These are phyloP conservation scores for Pantala flavescens DNA, from an alignment of 1,140 invertebrate species.

Conservation along the genomic window DNA sequence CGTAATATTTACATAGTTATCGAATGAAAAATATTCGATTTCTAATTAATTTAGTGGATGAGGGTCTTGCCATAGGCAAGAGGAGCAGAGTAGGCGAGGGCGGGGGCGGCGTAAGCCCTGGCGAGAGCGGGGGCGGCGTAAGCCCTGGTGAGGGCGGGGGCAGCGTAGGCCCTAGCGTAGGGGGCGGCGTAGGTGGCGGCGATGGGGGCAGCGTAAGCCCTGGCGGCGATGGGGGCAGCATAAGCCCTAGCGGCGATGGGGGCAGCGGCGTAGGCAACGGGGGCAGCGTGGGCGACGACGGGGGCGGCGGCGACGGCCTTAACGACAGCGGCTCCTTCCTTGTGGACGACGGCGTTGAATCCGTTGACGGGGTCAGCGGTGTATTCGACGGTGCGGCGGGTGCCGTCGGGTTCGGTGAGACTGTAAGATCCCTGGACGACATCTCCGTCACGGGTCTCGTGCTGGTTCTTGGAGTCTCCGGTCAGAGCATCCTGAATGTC, in stretches of 20 bases:
- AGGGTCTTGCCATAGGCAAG: not conserved
- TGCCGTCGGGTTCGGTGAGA: too few species aligned
- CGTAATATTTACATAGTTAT: not conserved
- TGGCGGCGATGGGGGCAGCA: conserved; percentile 9
- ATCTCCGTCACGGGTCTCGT: too few species aligned
- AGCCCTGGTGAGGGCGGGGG: not conserved
- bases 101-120: not conserved
- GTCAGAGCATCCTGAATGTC: too few species aligned
- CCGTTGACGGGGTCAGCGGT: too few species aligned
- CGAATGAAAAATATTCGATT: not conserved
- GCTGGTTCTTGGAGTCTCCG: too few species aligned
- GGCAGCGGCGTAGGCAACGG: conserved; percentile 15
- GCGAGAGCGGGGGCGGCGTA: not conserved
- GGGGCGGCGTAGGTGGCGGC: not conserved
- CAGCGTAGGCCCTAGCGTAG: not conserved
- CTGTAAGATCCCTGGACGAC: too few species aligned
- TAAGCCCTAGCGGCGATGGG: not conserved
- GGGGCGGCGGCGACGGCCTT: conserved; percentile 20
- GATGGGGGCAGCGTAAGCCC: conserved; percentile 15
- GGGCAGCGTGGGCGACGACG: conserved; percentile 13
- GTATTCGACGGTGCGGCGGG: too few species aligned
- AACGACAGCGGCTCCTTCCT: too few species aligned
- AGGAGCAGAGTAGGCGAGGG: not conserved
- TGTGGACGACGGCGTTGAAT: too few species aligned
- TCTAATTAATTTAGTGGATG: not conserved